A percentile compares a stretch with the other conserved stretches of the same genome.
phyloP scores from a whole-genome alignment of 1,140 invertebrate species.

The Sogatella furcifera region DNA sequence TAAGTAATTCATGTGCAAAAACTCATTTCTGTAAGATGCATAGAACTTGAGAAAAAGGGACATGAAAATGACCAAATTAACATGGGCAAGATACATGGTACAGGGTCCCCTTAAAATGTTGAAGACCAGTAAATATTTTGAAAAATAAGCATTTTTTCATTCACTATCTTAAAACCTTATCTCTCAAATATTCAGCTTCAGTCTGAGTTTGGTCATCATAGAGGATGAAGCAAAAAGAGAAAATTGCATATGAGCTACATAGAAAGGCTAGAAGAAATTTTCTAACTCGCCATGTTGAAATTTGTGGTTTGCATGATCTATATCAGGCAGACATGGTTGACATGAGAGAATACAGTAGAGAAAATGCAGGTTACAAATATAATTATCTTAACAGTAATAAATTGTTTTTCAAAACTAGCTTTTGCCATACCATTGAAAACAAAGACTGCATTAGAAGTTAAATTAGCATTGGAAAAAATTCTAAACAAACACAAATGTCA shows the following conservation, averaged over 20 bases:
- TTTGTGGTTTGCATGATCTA: slow-evolving; percentile 15
- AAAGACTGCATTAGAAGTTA: slow-evolving; percentile 31
- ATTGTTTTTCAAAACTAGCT: slow-evolving; percentile 36
- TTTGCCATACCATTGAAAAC: slow-evolving; percentile 35
- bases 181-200: too few species aligned
- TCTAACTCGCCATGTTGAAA: slow-evolving; percentile 8
- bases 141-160: background rate
- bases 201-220: background rate
- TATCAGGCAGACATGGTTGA: slow-evolving; percentile 21
- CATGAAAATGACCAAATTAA: too few species aligned
- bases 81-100: too few species aligned
- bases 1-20: too few species aligned
- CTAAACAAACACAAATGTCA: slow-evolving; percentile 12
- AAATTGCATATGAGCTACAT: slow-evolving; percentile 18
- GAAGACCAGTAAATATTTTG: background rate
- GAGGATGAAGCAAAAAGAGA: background rate
- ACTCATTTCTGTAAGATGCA: too few species aligned
- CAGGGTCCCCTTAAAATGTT: too few species aligned
- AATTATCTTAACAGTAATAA: slow-evolving; percentile 37
- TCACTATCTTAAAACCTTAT: background rate
- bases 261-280: slow-evolving; percentile 18
- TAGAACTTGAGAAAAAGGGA: too few species aligned
- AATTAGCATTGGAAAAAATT: slow-evolving; percentile 23
- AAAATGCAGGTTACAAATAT: slow-evolving; percentile 34
- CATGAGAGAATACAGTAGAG: slow-evolving; percentile 26